A percentile compares a stretch with the other conserved stretches of the same genome.
Evolutionary conservation across 2,797 vertebrate species (phyloP).

Genomic region (Euphonia xanthogaster): DNA sequence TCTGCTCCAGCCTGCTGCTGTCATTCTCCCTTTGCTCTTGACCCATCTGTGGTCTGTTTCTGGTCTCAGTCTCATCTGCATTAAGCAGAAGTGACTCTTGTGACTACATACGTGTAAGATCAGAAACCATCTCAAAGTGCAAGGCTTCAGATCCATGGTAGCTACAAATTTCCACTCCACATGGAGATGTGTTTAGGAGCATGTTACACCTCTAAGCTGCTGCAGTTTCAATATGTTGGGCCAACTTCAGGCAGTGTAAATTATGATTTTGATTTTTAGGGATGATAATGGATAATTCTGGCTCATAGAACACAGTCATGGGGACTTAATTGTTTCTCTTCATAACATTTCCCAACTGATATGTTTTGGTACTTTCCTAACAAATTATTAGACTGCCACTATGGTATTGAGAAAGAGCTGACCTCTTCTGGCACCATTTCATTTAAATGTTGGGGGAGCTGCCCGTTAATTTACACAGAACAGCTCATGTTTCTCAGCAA

Average conservation of each 20-base stretch:
- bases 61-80: not conserved
- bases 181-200: not conserved
- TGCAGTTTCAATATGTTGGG: not conserved
- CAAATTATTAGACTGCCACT: not conserved
- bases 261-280: not conserved
- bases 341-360: not conserved
- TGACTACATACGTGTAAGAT: rapidly evolving
- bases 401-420: not conserved
- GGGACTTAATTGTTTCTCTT: not conserved
- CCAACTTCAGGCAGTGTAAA: not conserved
- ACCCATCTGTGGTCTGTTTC: not conserved
- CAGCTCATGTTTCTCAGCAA: not conserved
- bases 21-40: not conserved
- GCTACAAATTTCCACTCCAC: not conserved
- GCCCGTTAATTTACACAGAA: not conserved
- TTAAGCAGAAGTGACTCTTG: not conserved
- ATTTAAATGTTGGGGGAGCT: not conserved
- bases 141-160: not conserved
- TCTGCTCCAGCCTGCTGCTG: not conserved
- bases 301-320: not conserved
- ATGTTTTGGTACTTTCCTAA: not conserved
- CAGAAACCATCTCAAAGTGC: not conserved
- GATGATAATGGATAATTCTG: not conserved
- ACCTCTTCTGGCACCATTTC: not conserved
- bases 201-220: not conserved